Conservation (phyloP, 2,113 vertebrate genomes). For the Esox niger region DNA sequence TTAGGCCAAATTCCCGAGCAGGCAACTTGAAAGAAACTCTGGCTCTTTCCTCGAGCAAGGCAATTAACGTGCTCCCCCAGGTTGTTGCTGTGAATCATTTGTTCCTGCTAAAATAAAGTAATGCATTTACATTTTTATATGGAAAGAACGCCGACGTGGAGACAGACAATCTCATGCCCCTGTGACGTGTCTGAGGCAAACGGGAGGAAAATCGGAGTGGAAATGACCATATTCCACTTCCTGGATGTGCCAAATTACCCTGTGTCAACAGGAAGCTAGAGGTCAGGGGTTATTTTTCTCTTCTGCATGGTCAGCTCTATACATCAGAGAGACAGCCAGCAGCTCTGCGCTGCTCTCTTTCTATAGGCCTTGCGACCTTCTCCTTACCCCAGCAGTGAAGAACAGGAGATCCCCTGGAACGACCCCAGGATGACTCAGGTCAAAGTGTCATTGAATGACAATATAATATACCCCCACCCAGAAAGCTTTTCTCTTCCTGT, state of each 20-base stretch:
- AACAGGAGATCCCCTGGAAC: neutral
- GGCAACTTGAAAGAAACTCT: no score
- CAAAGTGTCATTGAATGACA: conserved; percentile 34
- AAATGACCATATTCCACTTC: conserved; percentile 31
- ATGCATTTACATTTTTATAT: no score
- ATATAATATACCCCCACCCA: neutral
- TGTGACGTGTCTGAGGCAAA: neutral
- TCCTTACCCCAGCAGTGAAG: no score
- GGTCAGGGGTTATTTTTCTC: conserved; percentile 42
- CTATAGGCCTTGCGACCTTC: conserved; percentile 11
- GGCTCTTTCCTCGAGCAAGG: no score
- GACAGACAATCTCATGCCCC: no score
- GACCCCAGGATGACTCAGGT: conserved; percentile 41
- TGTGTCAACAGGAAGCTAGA: conserved; percentile 21
- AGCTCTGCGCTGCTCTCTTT: no score
- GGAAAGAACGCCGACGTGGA: no score
- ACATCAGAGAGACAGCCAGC: neutral
- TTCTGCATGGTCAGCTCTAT: conserved; percentile 49
- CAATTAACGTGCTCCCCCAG: no score
- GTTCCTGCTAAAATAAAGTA: no score
- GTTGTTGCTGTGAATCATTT: no score
- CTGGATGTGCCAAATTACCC: conserved; percentile 32
- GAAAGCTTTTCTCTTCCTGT: no score
- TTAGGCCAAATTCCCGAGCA: no score
- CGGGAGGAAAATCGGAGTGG: conserved; percentile 24